Evolutionary conservation across 2,888 invertebrate species (phyloP), one percentile per base, ranked within the genome.

Genomic region (Harpalus rufipes): DNA sequence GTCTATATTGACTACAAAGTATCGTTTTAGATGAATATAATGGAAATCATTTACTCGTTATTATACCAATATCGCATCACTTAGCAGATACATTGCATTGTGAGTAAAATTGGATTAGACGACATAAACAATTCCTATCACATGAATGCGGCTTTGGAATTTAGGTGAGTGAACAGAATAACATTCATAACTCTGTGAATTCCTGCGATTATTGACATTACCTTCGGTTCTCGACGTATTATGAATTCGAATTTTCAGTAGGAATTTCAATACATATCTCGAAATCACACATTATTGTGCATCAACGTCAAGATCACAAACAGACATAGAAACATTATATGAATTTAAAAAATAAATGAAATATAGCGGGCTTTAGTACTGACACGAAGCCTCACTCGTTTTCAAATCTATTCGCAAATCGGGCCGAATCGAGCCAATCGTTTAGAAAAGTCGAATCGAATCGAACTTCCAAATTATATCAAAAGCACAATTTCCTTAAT

Each of bases 191-290:
- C 65, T 68, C n/a, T 39, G 39, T 14, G 39, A 68, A 68, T 68
- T 68, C 68, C 39, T 68, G 32, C 25, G n/a, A 68, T 68, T 39
- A 68, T 68, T 68, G 39, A 39, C 68, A 68, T 68, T 39, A 39
- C 68, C n/a, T 63, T 18, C 63, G 63, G 14, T 68, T 68, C 32
- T 68, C 68, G n/a, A 1, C n/a, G 68, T 41, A 68, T 68, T 39
- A 39, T 65, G 65, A 65, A 65, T 25, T 68, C 1, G 39, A 14
- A 21, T 25, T 16, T 21, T 63, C 18, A 63, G 21, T 8, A 10
- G 12, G 39, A 68, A 68, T 65, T 25, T 39, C 65, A 25, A 32
- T 12, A 25, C 21, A 39, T 68, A n/a, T 68, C 32, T n/a, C 14
- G 32, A 39, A 65, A 65, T 65, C 0, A 2, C 3, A 39, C 21